Base-by-base conservation (phyloP, 1,140 invertebrate species). In the Drosophila willistoni region DNA sequence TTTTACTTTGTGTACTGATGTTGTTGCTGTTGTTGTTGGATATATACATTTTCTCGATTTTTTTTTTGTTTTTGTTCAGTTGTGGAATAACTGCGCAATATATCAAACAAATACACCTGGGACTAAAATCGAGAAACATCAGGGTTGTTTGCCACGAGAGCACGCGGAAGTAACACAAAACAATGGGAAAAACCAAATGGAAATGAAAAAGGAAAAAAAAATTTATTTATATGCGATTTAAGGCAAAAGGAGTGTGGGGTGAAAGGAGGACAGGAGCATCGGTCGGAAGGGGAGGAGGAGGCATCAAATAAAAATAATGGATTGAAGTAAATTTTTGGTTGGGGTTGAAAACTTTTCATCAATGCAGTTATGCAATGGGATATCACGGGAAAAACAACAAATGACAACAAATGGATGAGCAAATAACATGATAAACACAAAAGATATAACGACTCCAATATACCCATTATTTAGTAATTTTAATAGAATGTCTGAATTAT, bases 71-170 rank as follows among this genome's bases (percentile, higher is more conserved):
- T 9, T 51, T 51, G 44, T 51, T 36, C 56, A 55, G n/a, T 60
- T 68, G 67, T 79, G 82, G 79, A 79, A 82, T 87, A 86, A 87
- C 83, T 82, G 76, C 84, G 83, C 83, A 86, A 86, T 86, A 87
- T 87, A 87, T 86, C 83, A 86, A 77, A 71, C 65, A 89, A 87
- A 87, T 86, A 83, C 83, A 86, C 83, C 83, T 86, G 83, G 83
- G 83, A 89, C 83, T 65, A 64, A 44, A 51, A 66, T 42, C 29
- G 64, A 42, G 34, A 56, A 59, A 44, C 73, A 73, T 73, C 19
- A 66, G 81, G 81, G 81, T 71, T 81, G 82, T 78, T 86, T 81
- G 72, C 65, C 33, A 51, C 47, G 66, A 51, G 73, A 65, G 71
- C 66, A 69, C 59, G 47, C 54, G 12, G 54, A 64, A 54, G 67